These are phyloP conservation scores for Aphis gossypii DNA, from an alignment of 1,140 invertebrate species.

Conservation along the genomic window DNA sequence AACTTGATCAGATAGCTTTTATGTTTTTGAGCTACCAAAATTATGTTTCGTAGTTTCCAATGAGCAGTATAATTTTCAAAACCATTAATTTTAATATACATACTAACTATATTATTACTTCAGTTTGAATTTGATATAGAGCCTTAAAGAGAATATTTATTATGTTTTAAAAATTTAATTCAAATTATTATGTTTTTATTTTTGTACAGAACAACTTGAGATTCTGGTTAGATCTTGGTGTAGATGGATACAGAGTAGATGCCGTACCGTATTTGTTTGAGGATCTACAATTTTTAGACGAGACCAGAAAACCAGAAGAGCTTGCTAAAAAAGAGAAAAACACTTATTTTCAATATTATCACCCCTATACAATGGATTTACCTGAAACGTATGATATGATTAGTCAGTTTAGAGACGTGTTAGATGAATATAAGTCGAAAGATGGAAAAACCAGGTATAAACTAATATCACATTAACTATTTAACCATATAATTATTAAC, in stretches of 20 bases:
- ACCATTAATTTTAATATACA: not conserved
- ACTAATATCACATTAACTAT: not conserved
- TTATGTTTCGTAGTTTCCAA: not conserved
- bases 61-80: not conserved
- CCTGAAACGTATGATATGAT: conserved; percentile 71
- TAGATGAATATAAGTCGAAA: conserved; percentile 68
- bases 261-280: conserved; percentile 68
- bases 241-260: conserved; percentile 76
- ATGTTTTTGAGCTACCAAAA: not conserved
- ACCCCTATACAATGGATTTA: conserved; percentile 72
- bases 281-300: conserved; percentile 63
- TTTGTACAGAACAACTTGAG: conserved; percentile 65
- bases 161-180: not conserved
- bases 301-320: conserved; percentile 58
- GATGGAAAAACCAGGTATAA: conserved; percentile 57
- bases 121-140: not conserved
- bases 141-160: not conserved
- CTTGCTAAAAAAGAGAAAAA: not conserved
- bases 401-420: conserved; percentile 70
- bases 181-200: not conserved
- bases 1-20: no score
- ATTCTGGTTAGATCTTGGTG: conserved; percentile 74
- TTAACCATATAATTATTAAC: not conserved
- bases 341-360: conserved; percentile 61
- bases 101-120: not conserved